phyloP scores from a whole-genome alignment of 2,113 vertebrate species.

The Ranitomeya variabilis region DNA sequence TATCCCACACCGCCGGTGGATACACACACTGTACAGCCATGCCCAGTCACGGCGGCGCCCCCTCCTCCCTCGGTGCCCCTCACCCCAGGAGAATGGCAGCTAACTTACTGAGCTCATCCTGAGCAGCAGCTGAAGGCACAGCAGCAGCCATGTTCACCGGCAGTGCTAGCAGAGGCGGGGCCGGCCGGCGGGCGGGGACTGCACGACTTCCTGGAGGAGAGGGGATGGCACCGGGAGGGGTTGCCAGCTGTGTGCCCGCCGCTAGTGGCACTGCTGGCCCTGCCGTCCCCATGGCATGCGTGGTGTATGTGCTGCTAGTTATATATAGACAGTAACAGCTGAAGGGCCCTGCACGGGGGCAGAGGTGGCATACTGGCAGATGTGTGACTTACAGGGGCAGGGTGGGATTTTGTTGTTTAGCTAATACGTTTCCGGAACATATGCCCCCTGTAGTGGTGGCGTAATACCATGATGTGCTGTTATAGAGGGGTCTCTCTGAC shows the following conservation, averaged over 20 bases:
- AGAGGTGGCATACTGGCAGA: too few relatives aligned
- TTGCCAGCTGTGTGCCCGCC: not conserved
- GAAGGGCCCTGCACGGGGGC: too few relatives aligned
- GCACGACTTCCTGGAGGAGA: conserved; percentile 14
- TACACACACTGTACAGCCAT: too few relatives aligned
- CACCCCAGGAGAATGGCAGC: not conserved
- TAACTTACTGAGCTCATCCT: conserved; percentile 77
- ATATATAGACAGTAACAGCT: too few relatives aligned
- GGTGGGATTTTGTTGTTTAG: too few relatives aligned
- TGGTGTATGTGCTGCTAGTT: too few relatives aligned
- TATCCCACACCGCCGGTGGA: not conserved
- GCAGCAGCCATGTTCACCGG: conserved; percentile 74
- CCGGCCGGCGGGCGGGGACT: not conserved
- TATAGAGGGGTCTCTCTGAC: too few relatives aligned
- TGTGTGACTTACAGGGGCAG: too few relatives aligned
- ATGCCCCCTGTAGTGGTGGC: too few relatives aligned
- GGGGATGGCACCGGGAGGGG: not conserved
- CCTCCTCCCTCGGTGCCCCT: conserved; percentile 33
- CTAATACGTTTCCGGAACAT: too few relatives aligned
- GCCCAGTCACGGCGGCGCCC: not conserved
- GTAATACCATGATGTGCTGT: too few relatives aligned
- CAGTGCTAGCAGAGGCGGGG: conserved; percentile 41
- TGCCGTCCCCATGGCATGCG: not conserved
- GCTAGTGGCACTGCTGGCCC: too few relatives aligned
- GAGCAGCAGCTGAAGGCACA: conserved; percentile 72